Conservation (phyloP, 2,113 vertebrate species). For the Himantopus leucocephalus region DNA sequence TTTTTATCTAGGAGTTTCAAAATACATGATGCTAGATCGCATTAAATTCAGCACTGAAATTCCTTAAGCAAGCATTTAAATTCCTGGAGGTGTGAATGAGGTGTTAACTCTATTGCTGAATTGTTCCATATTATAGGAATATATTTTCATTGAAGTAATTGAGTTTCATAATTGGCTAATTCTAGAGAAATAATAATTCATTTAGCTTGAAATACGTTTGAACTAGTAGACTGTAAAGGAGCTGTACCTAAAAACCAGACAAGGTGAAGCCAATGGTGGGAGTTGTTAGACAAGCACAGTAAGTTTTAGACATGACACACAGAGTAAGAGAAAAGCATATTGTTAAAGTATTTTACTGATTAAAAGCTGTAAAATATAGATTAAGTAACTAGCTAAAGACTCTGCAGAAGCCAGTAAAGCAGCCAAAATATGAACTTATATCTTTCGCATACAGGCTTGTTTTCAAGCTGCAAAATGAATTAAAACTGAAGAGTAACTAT, state of each 20-base stretch:
- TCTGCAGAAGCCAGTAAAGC: neutral
- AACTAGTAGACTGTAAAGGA: neutral
- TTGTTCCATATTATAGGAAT: neutral
- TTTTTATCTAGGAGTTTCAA: neutral
- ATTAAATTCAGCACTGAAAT: constrained; percentile 11
- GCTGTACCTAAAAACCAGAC: neutral
- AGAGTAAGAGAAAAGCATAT: neutral
- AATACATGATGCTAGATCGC: neutral
- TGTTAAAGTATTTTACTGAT: neutral
- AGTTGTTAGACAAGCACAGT: neutral
- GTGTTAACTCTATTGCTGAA: neutral
- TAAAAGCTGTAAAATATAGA: neutral
- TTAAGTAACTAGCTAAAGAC: neutral
- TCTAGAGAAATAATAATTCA: neutral
- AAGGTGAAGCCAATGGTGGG: neutral
- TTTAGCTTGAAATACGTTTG: neutral
- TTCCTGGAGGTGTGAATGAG: neutral
- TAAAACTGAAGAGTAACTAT: neutral
- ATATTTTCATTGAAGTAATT: neutral
- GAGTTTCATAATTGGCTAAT: neutral
- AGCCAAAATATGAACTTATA: neutral
- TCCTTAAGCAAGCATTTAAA: neutral
- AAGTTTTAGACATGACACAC: neutral
- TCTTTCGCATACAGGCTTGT: neutral
- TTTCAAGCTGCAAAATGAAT: neutral